phyloP scores from a whole-genome alignment of 2,797 vertebrate genomes.

The Liasis olivaceus region DNA sequence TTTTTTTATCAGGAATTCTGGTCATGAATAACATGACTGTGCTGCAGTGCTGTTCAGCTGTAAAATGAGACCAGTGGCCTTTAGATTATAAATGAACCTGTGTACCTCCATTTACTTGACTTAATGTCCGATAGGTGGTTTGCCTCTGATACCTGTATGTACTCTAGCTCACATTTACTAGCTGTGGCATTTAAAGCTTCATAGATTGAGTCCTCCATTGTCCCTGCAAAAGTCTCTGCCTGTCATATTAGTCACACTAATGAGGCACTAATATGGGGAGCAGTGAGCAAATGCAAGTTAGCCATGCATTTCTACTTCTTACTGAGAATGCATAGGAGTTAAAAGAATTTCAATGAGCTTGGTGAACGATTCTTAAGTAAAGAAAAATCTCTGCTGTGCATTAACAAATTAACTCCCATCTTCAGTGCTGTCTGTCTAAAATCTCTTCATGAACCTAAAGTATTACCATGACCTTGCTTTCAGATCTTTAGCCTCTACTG shows the following conservation, averaged over 20 bases:
- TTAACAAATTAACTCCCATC: neutral
- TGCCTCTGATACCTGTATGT: neutral
- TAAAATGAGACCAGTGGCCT: neutral
- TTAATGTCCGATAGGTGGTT: neutral
- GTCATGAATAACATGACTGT: neutral
- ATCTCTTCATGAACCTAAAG: neutral
- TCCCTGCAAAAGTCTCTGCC: neutral
- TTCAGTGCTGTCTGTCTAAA: neutral
- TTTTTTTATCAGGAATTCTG: neutral
- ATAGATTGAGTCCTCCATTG: neutral
- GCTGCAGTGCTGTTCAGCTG: neutral
- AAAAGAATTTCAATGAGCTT: neutral
- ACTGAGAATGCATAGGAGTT: neutral
- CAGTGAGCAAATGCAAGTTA: neutral
- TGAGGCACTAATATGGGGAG: neutral
- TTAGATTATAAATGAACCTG: neutral
- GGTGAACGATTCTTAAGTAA: neutral
- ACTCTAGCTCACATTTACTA: neutral
- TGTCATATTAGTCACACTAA: neutral
- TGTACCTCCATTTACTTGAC: neutral
- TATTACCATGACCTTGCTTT: neutral
- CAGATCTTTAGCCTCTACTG: neutral
- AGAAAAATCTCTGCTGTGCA: neutral
- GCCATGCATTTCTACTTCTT: neutral
- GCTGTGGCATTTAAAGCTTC: neutral